Conservation (phyloP, 2,888 invertebrate genomes). For the Leucozona laternaria region DNA sequence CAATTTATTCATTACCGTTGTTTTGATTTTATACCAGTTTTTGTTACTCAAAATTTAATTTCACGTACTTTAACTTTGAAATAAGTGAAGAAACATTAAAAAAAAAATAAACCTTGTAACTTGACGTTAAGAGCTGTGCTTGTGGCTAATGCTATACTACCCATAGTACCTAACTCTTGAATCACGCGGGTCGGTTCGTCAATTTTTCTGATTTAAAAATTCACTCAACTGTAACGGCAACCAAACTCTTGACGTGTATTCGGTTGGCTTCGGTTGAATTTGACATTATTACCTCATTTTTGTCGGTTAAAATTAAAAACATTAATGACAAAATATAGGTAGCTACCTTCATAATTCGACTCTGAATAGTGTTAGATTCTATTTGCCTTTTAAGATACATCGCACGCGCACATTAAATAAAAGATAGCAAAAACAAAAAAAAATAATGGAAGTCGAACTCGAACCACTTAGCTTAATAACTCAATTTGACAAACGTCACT, state of each 20-base stretch:
- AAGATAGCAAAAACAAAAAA: not conserved
- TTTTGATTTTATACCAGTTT: constrained; percentile 19
- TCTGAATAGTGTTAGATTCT: constrained; percentile 29
- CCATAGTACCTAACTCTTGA: not conserved
- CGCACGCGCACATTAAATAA: not conserved
- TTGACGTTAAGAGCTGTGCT: constrained; percentile 12
- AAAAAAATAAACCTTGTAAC: constrained; percentile 40
- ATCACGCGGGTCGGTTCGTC: constrained; percentile 38
- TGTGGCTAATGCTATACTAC: not conserved
- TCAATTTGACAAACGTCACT: constrained; percentile 87
- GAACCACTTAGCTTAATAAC: constrained; percentile 84
- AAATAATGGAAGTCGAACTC: constrained; percentile 83
- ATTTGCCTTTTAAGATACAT: constrained; percentile 1
- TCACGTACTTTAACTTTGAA: constrained; percentile 5
- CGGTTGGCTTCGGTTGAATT: not conserved
- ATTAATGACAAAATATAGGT: too few relatives aligned
- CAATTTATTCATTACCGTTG: constrained; percentile 31
- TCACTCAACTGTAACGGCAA: constrained; percentile 60
- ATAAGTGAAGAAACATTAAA: constrained; percentile 18
- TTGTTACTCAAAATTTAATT: not conserved
- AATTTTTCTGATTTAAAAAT: constrained; percentile 49
- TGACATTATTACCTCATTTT: constrained; percentile 48
- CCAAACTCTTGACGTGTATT: constrained; percentile 40
- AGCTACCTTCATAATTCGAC: too few relatives aligned
- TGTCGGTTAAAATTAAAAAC: not conserved